Conservation (phyloP, 2,888 invertebrate species). For the Alsophila aescularia region DNA sequence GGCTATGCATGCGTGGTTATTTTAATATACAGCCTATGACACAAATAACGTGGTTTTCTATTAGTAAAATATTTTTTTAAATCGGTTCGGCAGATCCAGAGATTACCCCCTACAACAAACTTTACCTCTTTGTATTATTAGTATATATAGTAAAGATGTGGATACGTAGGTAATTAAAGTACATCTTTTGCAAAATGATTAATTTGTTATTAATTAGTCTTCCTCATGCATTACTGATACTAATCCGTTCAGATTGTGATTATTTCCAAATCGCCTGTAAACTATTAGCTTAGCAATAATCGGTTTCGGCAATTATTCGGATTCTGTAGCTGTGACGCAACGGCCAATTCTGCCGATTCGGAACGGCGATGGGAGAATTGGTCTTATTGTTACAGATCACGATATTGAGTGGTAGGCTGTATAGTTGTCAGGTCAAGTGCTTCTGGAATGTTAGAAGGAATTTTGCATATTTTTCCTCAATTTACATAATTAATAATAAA, state of each 20-base stretch:
- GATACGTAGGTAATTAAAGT: no score
- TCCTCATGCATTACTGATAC: slow-evolving; percentile 47
- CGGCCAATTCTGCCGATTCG: slow-evolving; percentile 71
- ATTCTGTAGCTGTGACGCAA: slow-evolving; percentile 65
- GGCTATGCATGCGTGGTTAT: no score
- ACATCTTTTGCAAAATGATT: neutral
- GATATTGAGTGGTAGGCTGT: slow-evolving; percentile 44
- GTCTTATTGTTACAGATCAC: slow-evolving; percentile 75
- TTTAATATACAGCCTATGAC: no score
- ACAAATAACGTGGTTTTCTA: no score
- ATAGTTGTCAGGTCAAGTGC: slow-evolving; percentile 10
- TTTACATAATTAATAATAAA: no score
- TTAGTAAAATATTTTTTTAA: no score
- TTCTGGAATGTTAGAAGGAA: no score
- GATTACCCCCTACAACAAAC: no score
- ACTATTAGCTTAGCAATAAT: slow-evolving; percentile 71
- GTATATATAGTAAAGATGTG: no score
- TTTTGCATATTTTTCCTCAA: no score
- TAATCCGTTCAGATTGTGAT: slow-evolving; percentile 42
- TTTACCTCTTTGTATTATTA: no score
- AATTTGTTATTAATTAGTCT: slow-evolving; percentile 34
- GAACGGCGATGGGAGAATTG: slow-evolving; percentile 66
- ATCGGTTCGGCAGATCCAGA: no score
- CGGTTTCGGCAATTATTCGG: slow-evolving; percentile 70
- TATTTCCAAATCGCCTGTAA: slow-evolving; percentile 65